Evolutionary conservation across 1,140 invertebrate species (phyloP), one percentile per base, ranked within the genome.

Genomic region (Saccostrea glomerata): DNA sequence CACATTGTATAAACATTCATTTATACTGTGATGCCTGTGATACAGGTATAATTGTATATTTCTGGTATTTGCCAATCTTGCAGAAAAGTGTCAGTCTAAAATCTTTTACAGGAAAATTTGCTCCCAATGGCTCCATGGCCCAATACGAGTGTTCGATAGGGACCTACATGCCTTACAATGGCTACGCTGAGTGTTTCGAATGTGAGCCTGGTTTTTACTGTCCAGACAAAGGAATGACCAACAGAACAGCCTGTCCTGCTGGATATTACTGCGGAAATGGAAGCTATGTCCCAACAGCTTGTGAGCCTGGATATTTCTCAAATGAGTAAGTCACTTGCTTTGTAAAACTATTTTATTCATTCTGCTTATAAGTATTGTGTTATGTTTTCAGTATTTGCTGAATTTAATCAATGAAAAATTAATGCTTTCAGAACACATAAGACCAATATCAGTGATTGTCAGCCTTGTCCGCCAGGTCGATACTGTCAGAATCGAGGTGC

Each of bases 141-240:
- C 90, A 91, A 63, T 88, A 89, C 17, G 94, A 94, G 83, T 94
- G 94, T 91, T 60, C 60, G 30, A 92, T 92, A 36, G 94, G 91
- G 7, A 93, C 92, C 0, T 94, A 93, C 88, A 92, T 90, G 84
- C 93, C 93, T 0, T 91, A 91, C 70, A 84, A 91, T 82, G 91
- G 87, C 9, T 86, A 89, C 5, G 89, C 91, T 36, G 89, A 89
- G 15, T 94, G 94, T 88, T 85, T 90, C 17, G 90, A 88, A 23
- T 94, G 94, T 90, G 91, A 92, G 13, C 92, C 92, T 2, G 94
- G 94, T 3, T 94, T 90, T 87, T 94, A 94, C 70, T 94, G 94
- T 87, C 93, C 93, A 2, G 88, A 92, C 84, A 93, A 93, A 77
- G 91, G 90, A 0, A 93, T 94, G 93, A 94, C 92, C 20, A 90